Base-by-base conservation (phyloP, 1,140 invertebrate genomes). In the Dinothrombium tinctorium region DNA sequence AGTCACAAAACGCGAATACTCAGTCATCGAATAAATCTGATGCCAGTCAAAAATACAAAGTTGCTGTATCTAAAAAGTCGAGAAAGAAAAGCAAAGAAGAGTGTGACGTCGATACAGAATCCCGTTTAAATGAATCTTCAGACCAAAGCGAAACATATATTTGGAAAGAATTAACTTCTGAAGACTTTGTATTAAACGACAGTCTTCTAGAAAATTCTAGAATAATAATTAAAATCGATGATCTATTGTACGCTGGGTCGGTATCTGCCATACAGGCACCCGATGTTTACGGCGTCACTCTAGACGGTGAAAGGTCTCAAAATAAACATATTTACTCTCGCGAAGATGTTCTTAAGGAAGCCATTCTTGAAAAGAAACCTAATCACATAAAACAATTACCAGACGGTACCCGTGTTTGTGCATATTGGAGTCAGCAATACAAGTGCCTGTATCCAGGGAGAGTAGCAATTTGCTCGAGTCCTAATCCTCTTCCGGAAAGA, bases 341-440 rank as follows among this genome's bases (percentile, higher is more conserved):
- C 9, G 35, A 39, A 19, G 22, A 40, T 22, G n/a, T 43, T n/a
- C 23, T 43, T 24, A 40, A 24, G 12, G 3, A 43, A 42, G 22
- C 33, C 3, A 24, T 43, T n/a, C 17, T 17, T 28, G 42, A 43
- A n/a, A 36, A 89, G 33, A 69, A 71, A 51, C 76, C 79, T 1
- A 60, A 63, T 33, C 71, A 68, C 23, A 68, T 71, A 4, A 44
- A 51, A 4, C 53, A 58, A 24, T 47, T 68, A 9, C 49, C 49
- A 8, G 57, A 59, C 42, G 66, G 66, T 3, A 59, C 60, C 0
- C 61, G 87, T 37, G 62, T 92, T 1, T 92, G 84, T 59, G 84
- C 84, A 1, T 90, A 87, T 54, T 94, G 87, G 87, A 89, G 82
- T 40, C 80, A 86, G 51, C 80, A 90, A 54, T 89, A 89, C 55